Evolutionary conservation across 1,140 invertebrate genomes (phyloP).

Genomic region (Drosophila obscura): DNA sequence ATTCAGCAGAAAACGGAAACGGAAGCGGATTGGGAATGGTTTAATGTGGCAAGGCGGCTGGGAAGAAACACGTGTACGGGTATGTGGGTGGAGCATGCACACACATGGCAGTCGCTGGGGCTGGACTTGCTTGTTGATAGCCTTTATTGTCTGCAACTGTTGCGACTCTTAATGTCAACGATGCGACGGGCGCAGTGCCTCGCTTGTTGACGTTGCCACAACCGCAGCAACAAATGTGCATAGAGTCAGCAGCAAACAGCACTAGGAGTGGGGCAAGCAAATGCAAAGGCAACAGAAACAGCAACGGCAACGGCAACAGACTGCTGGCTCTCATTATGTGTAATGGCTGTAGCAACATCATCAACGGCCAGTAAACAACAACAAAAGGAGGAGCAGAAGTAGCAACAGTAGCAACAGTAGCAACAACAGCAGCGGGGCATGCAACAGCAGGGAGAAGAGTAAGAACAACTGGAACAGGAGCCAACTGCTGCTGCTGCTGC

Average conservation of each 20-base stretch:
- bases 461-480: slow-evolving; percentile 12
- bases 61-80: slow-evolving; percentile 39
- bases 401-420: slow-evolving; percentile 1
- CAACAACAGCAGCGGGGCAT: slow-evolving; percentile 1
- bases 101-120: slow-evolving; percentile 16
- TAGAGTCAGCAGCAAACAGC: slow-evolving; percentile 30
- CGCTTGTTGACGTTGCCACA: slow-evolving; percentile 59
- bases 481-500: slow-evolving; percentile 16
- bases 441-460: no score
- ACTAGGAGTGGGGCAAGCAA: slow-evolving; percentile 14
- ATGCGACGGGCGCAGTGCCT: slow-evolving; percentile 18
- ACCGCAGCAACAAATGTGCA: slow-evolving; percentile 77
- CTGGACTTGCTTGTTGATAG: slow-evolving; percentile 53
- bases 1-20: slow-evolving; percentile 6
- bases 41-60: slow-evolving; percentile 44
- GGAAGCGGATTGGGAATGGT: slow-evolving; percentile 10
- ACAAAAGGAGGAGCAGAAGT: slow-evolving; percentile 22
- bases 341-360: slow-evolving; percentile 71
- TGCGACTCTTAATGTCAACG: slow-evolving; percentile 77
- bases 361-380: slow-evolving; percentile 57
- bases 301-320: slow-evolving; percentile 34
- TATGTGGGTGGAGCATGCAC: slow-evolving; percentile 36
- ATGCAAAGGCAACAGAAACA: slow-evolving; percentile 32
- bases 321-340: slow-evolving; percentile 74
- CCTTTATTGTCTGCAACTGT: slow-evolving; percentile 72